Conservation (phyloP, 2,113 vertebrate species). For the Podocnemis expansa region DNA sequence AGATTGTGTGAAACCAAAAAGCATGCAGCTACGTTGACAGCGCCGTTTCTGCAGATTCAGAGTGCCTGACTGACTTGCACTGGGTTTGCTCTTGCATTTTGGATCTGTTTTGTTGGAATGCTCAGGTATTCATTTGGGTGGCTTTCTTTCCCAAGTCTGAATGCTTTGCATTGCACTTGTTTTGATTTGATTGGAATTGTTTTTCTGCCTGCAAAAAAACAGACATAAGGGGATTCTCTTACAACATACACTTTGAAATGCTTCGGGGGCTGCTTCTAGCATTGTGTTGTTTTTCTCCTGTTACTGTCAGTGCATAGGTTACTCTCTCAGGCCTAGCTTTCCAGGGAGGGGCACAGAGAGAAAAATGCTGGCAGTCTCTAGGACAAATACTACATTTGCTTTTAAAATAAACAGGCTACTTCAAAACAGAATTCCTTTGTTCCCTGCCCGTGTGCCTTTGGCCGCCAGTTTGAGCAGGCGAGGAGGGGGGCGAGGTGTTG, state of each 20-base stretch:
- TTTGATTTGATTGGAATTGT: background rate
- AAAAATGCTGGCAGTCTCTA: background rate
- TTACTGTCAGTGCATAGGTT: constrained; percentile 10
- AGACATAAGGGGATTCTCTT: background rate
- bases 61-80: background rate
- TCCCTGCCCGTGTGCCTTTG: background rate
- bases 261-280: constrained; percentile 35
- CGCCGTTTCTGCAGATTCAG: background rate
- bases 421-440: constrained; percentile 31
- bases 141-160: background rate
- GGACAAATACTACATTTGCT: background rate
- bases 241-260: background rate
- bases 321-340: background rate
- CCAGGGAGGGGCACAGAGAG: background rate
- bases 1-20: background rate
- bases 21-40: background rate
- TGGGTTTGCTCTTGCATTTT: background rate
- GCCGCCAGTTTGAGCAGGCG: background rate
- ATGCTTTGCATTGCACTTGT: rapidly evolving
- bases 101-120: rapidly evolving
- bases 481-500: constrained; percentile 33
- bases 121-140: background rate
- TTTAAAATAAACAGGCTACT: constrained; percentile 64
- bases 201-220: background rate
- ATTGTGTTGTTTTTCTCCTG: constrained; percentile 56